Evolutionary conservation across 2,113 vertebrate genomes (phyloP), one percentile per base, ranked within the genome.

Genomic region (Orthochromis indermauri): DNA sequence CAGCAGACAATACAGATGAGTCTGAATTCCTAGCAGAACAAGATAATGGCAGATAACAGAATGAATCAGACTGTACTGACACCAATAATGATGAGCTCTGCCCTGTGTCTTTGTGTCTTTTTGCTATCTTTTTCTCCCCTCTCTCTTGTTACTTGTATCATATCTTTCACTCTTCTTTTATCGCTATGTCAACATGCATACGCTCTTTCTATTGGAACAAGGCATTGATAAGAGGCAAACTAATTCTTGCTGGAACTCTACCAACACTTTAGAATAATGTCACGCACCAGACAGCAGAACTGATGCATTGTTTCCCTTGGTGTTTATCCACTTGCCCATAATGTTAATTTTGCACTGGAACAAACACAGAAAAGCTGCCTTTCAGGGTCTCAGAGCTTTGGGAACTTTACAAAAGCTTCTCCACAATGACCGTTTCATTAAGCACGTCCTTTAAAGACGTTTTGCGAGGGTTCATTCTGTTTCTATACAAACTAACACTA

Each of bases 1-100:
- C 78, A 49, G 54, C 90, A 86, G 89, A 91, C 89, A 89, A 88
- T 91, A 88, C 81, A 90, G 88, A 90, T 83, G 82, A 87, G 81
- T 53, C 40, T 84, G 87, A 90, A 88, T 89, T 82, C 93, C 83
- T 80, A 14, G 63, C 61, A 49, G 82, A 88, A 91, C 68, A 79
- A 90, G 85, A 90, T 91, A 83, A 94, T 90, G 86, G 83, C 86
- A 76, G 90, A 94, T 90, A 89, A 57, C 49, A 87, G 83, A 85
- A 80, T 33, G 78, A 87, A 68, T 85, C 82, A 79, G 28, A 84
- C 80, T 86, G 73, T 89, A 87, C 85, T 80, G 80, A 86, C 73
- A 90, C 68, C 66, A 61, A 51, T 55, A 53, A 86, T 89, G 73
- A 90, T 71, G 86, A 89, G 63, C 76, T 31, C 71, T 49, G 24